Evolutionary conservation across 2,888 invertebrate genomes (phyloP).

Genomic region (Mesorhabditis spiculigera): DNA sequence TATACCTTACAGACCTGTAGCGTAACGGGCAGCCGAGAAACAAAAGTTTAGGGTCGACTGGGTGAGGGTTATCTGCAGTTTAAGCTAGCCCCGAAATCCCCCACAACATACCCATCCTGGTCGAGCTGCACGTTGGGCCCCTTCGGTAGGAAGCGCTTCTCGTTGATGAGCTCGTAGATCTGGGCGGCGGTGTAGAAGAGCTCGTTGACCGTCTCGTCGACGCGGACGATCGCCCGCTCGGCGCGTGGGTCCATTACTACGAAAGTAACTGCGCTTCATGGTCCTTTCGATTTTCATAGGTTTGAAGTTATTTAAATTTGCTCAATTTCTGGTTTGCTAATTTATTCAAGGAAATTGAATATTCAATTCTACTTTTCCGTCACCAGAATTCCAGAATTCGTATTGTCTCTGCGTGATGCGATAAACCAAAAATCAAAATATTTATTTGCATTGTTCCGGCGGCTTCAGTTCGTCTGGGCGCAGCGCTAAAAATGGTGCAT

Average conservation of each 20-base stretch:
- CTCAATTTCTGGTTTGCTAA: too few species aligned
- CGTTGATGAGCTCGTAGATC: constrained; percentile 6
- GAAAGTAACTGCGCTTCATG: too few species aligned
- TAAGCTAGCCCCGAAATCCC: too few species aligned
- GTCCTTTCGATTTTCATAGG: too few species aligned
- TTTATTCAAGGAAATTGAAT: too few species aligned
- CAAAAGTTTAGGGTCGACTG: background rate
- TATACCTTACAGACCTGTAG: background rate
- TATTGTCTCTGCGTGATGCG: too few species aligned
- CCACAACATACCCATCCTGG: background rate
- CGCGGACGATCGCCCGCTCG: background rate
- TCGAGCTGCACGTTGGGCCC: background rate
- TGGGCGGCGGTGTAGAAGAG: background rate
- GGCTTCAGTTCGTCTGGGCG: background rate
- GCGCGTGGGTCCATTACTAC: too few species aligned
- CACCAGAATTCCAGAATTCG: too few species aligned
- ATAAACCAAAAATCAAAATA: too few species aligned
- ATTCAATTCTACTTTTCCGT: too few species aligned
- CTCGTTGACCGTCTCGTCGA: background rate
- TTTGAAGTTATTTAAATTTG: too few species aligned
- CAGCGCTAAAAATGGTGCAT: background rate
- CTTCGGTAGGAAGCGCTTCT: constrained; percentile 5
- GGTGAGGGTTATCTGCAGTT: too few species aligned
- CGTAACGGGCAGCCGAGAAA: background rate
- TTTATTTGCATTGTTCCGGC: background rate